phyloP scores from a whole-genome alignment of 2,113 vertebrate species.

The Bucco capensis region DNA sequence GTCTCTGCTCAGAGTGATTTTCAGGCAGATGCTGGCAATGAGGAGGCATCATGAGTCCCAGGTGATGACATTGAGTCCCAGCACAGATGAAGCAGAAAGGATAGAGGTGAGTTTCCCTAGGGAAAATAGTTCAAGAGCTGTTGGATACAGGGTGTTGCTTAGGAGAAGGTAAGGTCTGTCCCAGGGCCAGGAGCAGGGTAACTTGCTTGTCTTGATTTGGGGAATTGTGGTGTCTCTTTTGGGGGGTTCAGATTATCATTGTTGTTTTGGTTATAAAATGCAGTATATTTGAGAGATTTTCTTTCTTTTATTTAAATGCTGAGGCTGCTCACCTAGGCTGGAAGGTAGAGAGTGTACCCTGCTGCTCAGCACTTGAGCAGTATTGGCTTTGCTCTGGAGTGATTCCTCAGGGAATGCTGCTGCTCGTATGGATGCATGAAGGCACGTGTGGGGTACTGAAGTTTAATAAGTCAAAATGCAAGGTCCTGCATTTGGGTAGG shows the following conservation, averaged over 20 bases:
- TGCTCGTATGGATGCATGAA: accelerated
- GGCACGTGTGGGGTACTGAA: accelerated
- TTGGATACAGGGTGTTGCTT: neutral
- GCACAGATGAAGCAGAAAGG: neutral
- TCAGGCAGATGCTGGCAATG: neutral
- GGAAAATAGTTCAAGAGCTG: no score
- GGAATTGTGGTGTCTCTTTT: neutral
- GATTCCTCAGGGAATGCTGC: neutral
- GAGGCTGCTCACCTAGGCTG: neutral
- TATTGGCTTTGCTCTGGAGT: accelerated
- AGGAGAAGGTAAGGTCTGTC: neutral
- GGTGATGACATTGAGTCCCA: neutral
- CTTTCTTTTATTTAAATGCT: neutral
- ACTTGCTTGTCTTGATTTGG: neutral
- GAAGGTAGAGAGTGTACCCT: neutral
- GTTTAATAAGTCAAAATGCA: no score
- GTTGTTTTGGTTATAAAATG: neutral
- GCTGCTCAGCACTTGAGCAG: neutral
- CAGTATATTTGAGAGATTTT: neutral
- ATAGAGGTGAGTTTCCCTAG: neutral
- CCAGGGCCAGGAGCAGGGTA: neutral
- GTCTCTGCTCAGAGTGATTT: neutral
- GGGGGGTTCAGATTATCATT: neutral
- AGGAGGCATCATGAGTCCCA: neutral
- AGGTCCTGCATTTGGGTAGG: no score